Percentiles rank a stretch among this genome's conserved stretches.
Evolutionary conservation across 2,888 invertebrate genomes (phyloP).

Genomic region (Eupithecia insigniata): DNA sequence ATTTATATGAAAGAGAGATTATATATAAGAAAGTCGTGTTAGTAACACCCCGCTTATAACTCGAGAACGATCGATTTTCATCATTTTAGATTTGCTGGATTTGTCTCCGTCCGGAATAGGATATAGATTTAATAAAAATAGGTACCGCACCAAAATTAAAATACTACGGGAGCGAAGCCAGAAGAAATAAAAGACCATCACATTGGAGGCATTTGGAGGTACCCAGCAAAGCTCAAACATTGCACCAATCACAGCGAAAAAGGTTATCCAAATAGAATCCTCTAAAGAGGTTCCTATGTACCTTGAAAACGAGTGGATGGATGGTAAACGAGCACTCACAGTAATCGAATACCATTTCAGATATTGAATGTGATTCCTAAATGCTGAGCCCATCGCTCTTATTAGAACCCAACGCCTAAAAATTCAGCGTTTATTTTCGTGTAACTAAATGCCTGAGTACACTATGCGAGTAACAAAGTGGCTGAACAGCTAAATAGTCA

Average conservation of each 20-base stretch:
- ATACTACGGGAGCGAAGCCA: too few relatives aligned
- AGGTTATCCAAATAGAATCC: conserved; percentile 4
- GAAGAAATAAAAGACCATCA: too few relatives aligned
- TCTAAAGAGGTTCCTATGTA: conserved; percentile 31
- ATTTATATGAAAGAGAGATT: too few relatives aligned
- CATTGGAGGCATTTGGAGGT: too few relatives aligned
- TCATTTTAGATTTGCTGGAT: too few relatives aligned
- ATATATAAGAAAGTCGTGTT: too few relatives aligned
- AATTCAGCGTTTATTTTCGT: conserved; percentile 25
- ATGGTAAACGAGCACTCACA: conserved; percentile 56
- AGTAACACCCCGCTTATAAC: too few relatives aligned
- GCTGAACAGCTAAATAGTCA: neutral
- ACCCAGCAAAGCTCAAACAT: neutral
- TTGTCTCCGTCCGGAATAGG: too few relatives aligned
- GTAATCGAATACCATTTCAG: conserved; percentile 59
- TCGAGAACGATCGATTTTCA: too few relatives aligned
- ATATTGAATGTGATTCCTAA: conserved; percentile 56
- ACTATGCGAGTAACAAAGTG: neutral
- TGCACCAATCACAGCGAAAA: neutral
- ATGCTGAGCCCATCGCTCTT: conserved; percentile 52
- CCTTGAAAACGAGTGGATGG: conserved; percentile 43
- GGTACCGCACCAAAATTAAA: too few relatives aligned
- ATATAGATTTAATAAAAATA: too few relatives aligned
- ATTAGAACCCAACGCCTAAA: conserved; percentile 38
- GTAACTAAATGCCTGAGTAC: neutral